phyloP scores from a whole-genome alignment of 2,113 vertebrate species.

The Loxodonta africana region DNA sequence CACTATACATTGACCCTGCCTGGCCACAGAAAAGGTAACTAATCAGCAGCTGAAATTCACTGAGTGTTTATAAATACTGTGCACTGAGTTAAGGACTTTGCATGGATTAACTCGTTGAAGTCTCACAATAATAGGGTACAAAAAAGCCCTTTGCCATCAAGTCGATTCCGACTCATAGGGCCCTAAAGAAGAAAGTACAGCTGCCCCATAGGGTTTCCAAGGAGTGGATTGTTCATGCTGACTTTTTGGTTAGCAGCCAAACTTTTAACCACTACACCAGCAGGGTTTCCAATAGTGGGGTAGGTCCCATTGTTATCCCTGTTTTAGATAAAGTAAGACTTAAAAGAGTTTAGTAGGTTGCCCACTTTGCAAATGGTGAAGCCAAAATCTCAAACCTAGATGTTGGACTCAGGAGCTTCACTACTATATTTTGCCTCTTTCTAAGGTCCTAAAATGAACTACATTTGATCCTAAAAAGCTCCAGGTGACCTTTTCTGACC shows the following conservation, averaged over 20 bases:
- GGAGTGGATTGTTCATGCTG: too few relatives aligned
- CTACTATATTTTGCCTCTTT: neutral
- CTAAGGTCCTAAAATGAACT: neutral
- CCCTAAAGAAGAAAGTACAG: too few relatives aligned
- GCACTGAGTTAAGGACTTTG: neutral
- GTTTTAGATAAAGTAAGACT: conserved; percentile 10
- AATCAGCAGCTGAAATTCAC: neutral
- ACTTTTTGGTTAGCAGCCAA: too few relatives aligned
- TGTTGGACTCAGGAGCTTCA: neutral
- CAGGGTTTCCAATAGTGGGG: neutral
- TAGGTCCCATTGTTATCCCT: neutral
- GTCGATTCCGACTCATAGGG: too few relatives aligned
- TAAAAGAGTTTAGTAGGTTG: neutral
- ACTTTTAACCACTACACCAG: too few relatives aligned
- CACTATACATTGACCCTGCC: neutral
- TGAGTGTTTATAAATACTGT: neutral
- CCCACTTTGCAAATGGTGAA: neutral
- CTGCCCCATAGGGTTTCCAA: too few relatives aligned
- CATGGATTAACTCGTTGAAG: neutral
- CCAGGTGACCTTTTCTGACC: neutral
- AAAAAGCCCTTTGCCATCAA: too few relatives aligned
- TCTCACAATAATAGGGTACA: neutral
- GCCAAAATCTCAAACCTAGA: neutral
- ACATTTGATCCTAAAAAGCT: neutral
- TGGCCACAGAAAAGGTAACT: neutral